Conservation (phyloP, 2,888 invertebrate genomes). For the Lepidochrysops patricia region DNA sequence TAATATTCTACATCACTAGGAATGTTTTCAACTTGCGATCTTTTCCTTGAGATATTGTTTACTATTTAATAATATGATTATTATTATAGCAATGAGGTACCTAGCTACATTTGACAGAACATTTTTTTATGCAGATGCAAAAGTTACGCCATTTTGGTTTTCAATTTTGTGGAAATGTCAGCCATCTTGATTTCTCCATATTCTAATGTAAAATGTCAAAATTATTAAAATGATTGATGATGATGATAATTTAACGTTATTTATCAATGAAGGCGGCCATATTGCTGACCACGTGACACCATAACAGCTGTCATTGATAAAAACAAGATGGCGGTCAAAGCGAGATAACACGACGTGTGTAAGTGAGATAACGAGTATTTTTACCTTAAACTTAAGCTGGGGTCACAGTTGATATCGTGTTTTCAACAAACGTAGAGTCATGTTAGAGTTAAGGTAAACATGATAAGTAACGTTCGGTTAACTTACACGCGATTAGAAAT, state of each 20-base stretch:
- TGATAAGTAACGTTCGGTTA: neutral
- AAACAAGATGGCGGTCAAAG: conserved; percentile 8
- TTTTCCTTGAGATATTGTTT: too few relatives aligned
- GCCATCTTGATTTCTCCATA: too few relatives aligned
- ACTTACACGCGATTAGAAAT: neutral
- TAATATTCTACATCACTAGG: too few relatives aligned
- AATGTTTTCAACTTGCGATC: too few relatives aligned
- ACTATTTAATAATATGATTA: too few relatives aligned
- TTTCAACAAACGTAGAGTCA: neutral
- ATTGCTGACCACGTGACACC: conserved; percentile 5
- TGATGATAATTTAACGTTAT: neutral
- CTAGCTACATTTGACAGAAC: too few relatives aligned
- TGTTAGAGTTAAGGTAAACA: conserved; percentile 2
- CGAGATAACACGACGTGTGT: neutral
- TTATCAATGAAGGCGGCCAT: conserved; percentile 9
- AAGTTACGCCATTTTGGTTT: too few relatives aligned
- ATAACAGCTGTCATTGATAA: conserved; percentile 3
- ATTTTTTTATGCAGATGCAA: too few relatives aligned
- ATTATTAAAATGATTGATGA: too few relatives aligned
- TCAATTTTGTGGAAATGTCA: too few relatives aligned
- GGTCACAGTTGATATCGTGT: neutral
- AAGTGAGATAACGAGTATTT: conserved; percentile 6
- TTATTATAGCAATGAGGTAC: too few relatives aligned
- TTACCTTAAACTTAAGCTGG: conserved; percentile 6
- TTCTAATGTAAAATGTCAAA: too few relatives aligned